phyloP scores from a whole-genome alignment of 2,113 vertebrate genomes.

The Phrynosoma blainvillii region DNA sequence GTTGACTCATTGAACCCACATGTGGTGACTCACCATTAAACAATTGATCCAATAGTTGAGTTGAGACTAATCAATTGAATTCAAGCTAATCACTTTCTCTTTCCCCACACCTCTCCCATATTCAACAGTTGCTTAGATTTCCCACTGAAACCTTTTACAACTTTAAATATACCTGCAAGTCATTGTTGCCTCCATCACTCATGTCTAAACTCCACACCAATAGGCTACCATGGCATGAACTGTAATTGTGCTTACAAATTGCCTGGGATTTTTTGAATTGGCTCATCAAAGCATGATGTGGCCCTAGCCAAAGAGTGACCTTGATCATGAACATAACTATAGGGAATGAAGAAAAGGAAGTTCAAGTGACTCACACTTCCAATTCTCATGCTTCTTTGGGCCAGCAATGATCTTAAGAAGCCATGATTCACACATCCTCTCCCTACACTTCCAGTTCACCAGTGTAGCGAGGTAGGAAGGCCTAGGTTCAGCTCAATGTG shows the following conservation, averaged over 20 bases:
- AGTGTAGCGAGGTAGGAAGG: neutral
- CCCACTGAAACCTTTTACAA: neutral
- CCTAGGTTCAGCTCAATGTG: no score
- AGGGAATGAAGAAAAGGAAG: neutral
- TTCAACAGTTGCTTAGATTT: neutral
- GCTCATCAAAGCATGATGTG: constrained; percentile 66
- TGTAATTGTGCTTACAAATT: constrained; percentile 50
- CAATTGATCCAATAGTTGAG: no score
- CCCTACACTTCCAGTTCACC: neutral
- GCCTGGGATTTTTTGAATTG: constrained; percentile 54
- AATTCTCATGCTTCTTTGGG: neutral
- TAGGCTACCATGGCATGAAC: constrained; percentile 36
- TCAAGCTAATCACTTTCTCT: no score
- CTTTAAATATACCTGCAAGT: neutral
- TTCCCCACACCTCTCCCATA: neutral
- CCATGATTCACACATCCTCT: neutral
- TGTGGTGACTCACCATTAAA: no score
- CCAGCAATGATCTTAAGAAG: neutral
- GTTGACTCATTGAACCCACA: no score
- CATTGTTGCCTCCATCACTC: constrained; percentile 1
- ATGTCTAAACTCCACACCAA: constrained; percentile 38
- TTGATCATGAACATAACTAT: neutral
- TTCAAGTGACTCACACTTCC: constrained; percentile 15
- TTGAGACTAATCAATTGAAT: no score
- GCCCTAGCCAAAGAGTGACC: constrained; percentile 50